Conservation (phyloP, 2,797 vertebrate species). For the Acestrorhynchus altus region DNA sequence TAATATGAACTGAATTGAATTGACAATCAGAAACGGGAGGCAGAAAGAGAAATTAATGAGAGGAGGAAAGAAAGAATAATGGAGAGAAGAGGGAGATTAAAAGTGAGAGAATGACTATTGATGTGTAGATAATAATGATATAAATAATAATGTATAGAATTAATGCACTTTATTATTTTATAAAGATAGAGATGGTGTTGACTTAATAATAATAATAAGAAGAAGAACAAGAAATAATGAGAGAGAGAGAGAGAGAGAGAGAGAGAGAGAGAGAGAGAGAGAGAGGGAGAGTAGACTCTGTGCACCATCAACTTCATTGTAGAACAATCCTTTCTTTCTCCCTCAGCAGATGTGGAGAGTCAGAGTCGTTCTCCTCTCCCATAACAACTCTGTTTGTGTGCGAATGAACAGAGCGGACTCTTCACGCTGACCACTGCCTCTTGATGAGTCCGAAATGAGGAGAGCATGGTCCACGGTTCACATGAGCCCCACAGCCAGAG, state of each 20-base stretch:
- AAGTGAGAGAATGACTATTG: too few species aligned
- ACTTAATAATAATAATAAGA: too few species aligned
- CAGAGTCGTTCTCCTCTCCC: conserved; percentile 57
- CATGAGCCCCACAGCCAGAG: conserved; percentile 15
- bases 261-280: conserved; percentile 15
- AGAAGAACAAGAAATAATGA: neutral
- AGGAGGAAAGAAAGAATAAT: neutral
- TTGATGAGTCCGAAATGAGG: conserved; percentile 60
- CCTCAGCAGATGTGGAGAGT: conserved; percentile 38
- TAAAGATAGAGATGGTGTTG: too few species aligned
- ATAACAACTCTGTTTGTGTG: conserved; percentile 48
- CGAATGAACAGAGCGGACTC: conserved; percentile 47
- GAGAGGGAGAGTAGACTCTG: conserved; percentile 6
- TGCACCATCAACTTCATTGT: conserved; percentile 41
- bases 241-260: neutral
- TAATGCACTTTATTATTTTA: too few species aligned
- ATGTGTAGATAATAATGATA: too few species aligned
- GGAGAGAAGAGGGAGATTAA: conserved; percentile 38
- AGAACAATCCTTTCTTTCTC: conserved; percentile 52
- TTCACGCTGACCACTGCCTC: conserved; percentile 34
- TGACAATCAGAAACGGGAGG: neutral
- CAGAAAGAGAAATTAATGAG: conserved; percentile 8
- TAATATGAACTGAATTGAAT: too few species aligned
- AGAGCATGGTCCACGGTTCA: neutral
- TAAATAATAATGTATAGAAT: too few species aligned